Base-by-base conservation (phyloP, 2,113 vertebrate species). In the Reinhardtius hippoglossoides region DNA sequence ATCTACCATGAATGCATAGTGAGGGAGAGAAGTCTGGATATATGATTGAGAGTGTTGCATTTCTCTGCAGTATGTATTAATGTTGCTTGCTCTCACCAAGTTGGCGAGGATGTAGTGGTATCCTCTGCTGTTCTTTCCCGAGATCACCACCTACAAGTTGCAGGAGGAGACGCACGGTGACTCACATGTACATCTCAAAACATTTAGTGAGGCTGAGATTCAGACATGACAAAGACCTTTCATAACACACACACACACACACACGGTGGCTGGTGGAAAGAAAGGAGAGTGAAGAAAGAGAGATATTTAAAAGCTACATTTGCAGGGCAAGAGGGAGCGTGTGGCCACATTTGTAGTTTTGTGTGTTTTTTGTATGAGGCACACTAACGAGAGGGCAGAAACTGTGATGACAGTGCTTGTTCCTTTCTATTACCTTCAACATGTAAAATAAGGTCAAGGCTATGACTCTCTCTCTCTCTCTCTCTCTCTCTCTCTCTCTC, bases 31-130 rank as follows among this genome's bases (percentile, higher is more conserved):
- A 61, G 10, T 58, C 56, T 18, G 42, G 80, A 21, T 27, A 14
- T n/a, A 16, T 16, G 8, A 20, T 13, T 61, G 13, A 64, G 54
- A 46, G 40, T 46, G 56, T 79, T 85, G 58, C 76, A 50, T 71
- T n/a, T 46, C 42, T 75, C 66, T 77, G 72, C 52, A 27, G 37
- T 62, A 18, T 16, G 18, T 83, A 81, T 88, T 69, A 57, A 68
- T 78, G 56, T 66, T 81, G 65, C 3, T 1, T 74, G 74, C 62
- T 71, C 96, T 98, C 95, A 99, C 98, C 97, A 99, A 95, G 92
- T 99, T 99, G 89, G 97, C 97, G 56, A 99, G 93, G 94, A 99
- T 98, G 88, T 99, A 99, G 92, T 99, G 98, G 93, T 97, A 98
- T 87, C 97, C 97, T 95, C 97, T 94, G 72, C 96, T 95, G 92